phyloP scores from a whole-genome alignment of 2,888 invertebrate genomes.

The Meteorus cinctellus region DNA sequence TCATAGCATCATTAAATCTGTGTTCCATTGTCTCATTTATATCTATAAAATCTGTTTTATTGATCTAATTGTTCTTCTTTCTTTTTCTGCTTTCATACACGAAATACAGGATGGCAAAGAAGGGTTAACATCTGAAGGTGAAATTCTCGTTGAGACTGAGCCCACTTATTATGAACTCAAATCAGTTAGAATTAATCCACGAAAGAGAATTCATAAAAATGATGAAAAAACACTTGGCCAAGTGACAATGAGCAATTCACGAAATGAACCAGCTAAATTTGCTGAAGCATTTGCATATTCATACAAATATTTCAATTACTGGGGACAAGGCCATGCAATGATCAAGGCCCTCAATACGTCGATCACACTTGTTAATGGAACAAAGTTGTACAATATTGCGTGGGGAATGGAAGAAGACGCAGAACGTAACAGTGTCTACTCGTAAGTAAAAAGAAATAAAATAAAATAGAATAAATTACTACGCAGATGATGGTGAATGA shows the following conservation, averaged over 20 bases:
- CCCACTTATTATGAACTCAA: slow-evolving; percentile 85
- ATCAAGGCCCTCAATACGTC: slow-evolving; percentile 82
- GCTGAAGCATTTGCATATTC: slow-evolving; percentile 84
- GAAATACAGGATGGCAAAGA: slow-evolving; percentile 59
- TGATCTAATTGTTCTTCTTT: not conserved
- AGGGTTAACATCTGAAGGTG: slow-evolving; percentile 74
- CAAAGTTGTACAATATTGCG: slow-evolving; percentile 77
- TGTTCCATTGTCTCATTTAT: too few relatives aligned
- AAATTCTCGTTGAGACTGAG: slow-evolving; percentile 87
- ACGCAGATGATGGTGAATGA: slow-evolving; percentile 18
- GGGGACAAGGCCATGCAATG: slow-evolving; percentile 86
- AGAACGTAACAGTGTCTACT: slow-evolving; percentile 75
- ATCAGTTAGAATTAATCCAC: slow-evolving; percentile 78
- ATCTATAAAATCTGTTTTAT: slow-evolving; percentile 1
- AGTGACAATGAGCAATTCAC: slow-evolving; percentile 74
- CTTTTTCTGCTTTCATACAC: slow-evolving; percentile 13
- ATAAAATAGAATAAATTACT: slow-evolving; percentile 6
- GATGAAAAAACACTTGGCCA: slow-evolving; percentile 67
- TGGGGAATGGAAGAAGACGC: slow-evolving; percentile 80
- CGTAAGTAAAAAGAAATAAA: slow-evolving; percentile 61
- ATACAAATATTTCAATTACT: slow-evolving; percentile 82
- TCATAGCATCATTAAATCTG: slow-evolving; percentile 1
- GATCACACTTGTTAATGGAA: slow-evolving; percentile 78
- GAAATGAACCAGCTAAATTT: slow-evolving; percentile 77
- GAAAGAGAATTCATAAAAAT: slow-evolving; percentile 74